Evolutionary conservation across 2,888 invertebrate genomes (phyloP), one percentile per base, ranked within the genome.

Genomic region (Gandaritis pyraliata): DNA sequence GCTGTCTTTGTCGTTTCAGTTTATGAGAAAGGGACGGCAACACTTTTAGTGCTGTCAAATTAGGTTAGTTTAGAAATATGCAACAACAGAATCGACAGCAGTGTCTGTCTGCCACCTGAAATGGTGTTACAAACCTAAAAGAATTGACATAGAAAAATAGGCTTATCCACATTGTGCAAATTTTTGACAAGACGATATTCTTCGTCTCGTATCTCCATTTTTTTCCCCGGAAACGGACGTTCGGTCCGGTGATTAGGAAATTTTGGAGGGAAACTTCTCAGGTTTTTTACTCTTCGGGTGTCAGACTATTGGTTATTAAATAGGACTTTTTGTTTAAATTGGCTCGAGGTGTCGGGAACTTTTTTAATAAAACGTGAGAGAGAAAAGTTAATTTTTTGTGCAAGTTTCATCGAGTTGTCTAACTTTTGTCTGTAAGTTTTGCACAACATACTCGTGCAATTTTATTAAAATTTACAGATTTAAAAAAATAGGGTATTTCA

Each of bases 221-320:
- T 89, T 84, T 87, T 89, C 84, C n/a, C 73, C 83, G 88, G 89
- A 88, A 88, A 81, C 88, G 92, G 92, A 91, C 86, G 88, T 85
- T 80, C 88, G 85, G 86, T 80, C 85, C 88, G 80, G 85, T 83
- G 92, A 90, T 90, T 88, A 90, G 86, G 88, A 90, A 91, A 92
- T 90, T 90, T 90, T 88, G 83, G 86, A 80, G 79, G 73, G 75
- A 77, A 79, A 79, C 77, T 82, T 83, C 81, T 82, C 78, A 72
- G 65, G 48, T 54, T 74, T 82, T 81, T 83, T 85, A 82, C 83
- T 79, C 74, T 73, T 72, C 65, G 86, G 87, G 87, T 87, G 90
- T 86, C 83, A 78, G 72, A 66, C 85, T 82, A 88, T 90, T 90
- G 89, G 87, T 90, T 91, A 91, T 92, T 91, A 90, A 91, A 88